Base-by-base conservation (phyloP, 1,140 invertebrate species). In the Leptinotarsa lineolata region DNA sequence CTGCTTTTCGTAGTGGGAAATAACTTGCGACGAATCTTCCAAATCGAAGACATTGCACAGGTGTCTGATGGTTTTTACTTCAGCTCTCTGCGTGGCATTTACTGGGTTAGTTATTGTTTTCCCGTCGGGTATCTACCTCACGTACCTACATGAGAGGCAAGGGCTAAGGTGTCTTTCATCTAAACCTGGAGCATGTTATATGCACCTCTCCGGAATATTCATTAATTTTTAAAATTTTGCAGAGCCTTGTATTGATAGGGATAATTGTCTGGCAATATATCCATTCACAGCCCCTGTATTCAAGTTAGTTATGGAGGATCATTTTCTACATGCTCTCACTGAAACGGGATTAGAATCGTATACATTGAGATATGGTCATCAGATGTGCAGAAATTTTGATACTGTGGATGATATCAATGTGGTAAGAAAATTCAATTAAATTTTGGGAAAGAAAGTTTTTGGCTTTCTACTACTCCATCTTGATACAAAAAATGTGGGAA, bases 341-440 rank as follows among this genome's bases (percentile, higher is more conserved):
- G 89, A 91, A 58, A 91, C 90, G 72, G 93, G 93, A 1, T 85
- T 95, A 6, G 93, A 95, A 81, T 91, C 92, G 0, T 94, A 94
- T 76, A 94, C 93, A 1, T 85, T 92, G 39, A 86, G 92, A 46
- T 85, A 90, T 46, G 88, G 89, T 0, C 88, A 91, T 80, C 86
- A 88, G 59, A 78, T 90, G 16, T 83, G 79, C 45, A 68, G 79
- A 21, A 83, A 77, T 39, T 77, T 85, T 0, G 81, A 84, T 46
- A 75, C 81, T 3, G 67, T 81, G 1, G 81, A 85, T 72, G 78
- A 82, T 63, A 70, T 80, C 4, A 85, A 81, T 73, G 68, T 80
- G 4, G 80, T 81, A 74, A 79, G 76, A 76, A 64, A 39, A 39
- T 39, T 39, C 30, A 39, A 39, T n/a, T n/a, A 54, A 54, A 5